Base-by-base conservation (phyloP, 1,140 invertebrate species). In the Frieseomelitta varia region DNA sequence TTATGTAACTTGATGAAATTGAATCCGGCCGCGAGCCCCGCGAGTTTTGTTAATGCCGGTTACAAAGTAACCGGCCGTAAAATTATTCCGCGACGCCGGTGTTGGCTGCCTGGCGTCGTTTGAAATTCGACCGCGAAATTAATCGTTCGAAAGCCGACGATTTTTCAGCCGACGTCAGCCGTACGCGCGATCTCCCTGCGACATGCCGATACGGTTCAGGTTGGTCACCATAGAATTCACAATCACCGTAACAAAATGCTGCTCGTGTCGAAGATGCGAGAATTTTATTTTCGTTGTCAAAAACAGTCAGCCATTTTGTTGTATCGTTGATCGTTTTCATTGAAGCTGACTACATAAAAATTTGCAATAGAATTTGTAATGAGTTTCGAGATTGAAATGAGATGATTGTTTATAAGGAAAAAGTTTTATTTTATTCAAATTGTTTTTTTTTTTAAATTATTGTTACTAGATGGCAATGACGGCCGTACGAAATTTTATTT, bases 1-100 rank as follows among this genome's bases (percentile, higher is more conserved):
- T 85, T 80, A 80, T 80, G 77, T 63, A 80, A 79, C 69, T 68
- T 27, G 83, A 47, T 47, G 69, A 80, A 85, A 85, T 80, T 79
- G 71, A 80, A 85, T 80, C 77, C 55, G 34, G 30, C 39, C 51
- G 69, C 27, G 53, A 74, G n/a, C n/a, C n/a, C 10, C 56, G 55
- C 67, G 55, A 63, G 34, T 84, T 84, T 83, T 69, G 81, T 83
- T 77, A 58, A 65, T 75, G 69, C 79, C 55, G 56, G 15, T 82
- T 19, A 55, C 61, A 68, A 82, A 77, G 51, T 82, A 82, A 82
- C 73, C 30, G 63, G 51, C 30, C 63, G 81, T 82, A 68, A 82
- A 82, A 82, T 82, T 79, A 79, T 84, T 63, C 82, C 39, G 27
- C 56, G 81, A 63, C 30, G 24, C 47, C 27, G 6, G 61, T n/a